Evolutionary conservation across 2,113 vertebrate species (phyloP).

Genomic region (Elephas maximus): DNA sequence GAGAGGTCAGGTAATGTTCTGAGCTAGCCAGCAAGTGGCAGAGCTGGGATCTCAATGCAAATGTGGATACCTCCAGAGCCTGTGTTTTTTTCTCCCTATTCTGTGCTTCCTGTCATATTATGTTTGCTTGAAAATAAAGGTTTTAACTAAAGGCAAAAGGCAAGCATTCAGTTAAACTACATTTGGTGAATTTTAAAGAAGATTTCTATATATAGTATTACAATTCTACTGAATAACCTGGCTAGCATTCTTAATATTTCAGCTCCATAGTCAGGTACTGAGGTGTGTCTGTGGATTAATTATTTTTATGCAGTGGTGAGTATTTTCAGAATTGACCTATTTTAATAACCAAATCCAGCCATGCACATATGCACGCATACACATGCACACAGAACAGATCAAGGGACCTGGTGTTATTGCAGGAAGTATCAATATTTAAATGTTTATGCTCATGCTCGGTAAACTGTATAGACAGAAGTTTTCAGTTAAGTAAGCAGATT

Average conservation of each 20-base stretch:
- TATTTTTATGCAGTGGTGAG: conserved; percentile 56
- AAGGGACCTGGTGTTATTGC: background rate
- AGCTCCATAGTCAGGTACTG: conserved; percentile 32
- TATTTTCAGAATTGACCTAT: conserved; percentile 63
- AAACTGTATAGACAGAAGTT: conserved; percentile 50
- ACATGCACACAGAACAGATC: background rate
- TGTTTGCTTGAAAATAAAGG: conserved; percentile 58
- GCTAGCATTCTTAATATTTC: conserved; percentile 61
- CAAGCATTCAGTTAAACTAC: conserved; percentile 47
- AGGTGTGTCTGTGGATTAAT: conserved; percentile 22
- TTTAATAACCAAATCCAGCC: conserved; percentile 54
- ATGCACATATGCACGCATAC: background rate
- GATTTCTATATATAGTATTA: conserved; percentile 6
- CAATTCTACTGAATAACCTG: conserved; percentile 9
- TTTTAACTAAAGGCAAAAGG: conserved; percentile 46
- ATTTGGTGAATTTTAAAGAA: conserved; percentile 41
- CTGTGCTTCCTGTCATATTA: background rate
- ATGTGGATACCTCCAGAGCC: background rate
- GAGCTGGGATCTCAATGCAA: background rate
- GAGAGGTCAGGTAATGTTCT: background rate
- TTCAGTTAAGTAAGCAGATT: conserved; percentile 63
- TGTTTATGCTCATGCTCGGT: conserved; percentile 52
- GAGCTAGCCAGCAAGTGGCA: background rate
- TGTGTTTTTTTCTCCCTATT: background rate
- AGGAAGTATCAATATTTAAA: conserved; percentile 75